Base-by-base conservation (phyloP, 2,113 vertebrate genomes). In the Acanthochromis polyacanthus region DNA sequence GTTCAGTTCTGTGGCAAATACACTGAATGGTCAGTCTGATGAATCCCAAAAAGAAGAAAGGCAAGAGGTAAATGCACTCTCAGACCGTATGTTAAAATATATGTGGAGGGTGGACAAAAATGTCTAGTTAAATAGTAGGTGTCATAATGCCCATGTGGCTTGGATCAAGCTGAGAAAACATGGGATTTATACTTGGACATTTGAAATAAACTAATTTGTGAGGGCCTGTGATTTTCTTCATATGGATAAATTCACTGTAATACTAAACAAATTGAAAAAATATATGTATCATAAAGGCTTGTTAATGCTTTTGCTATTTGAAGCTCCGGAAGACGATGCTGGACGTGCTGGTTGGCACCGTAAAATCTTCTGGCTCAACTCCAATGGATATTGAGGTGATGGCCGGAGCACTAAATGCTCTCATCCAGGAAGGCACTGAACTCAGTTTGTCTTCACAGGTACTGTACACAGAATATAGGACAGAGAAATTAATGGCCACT, bases 311-410 rank as follows among this genome's bases (percentile, higher is more conserved):
- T 57, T 78, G 9, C 81, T 38, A 74, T 50, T 80, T 69, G n/a
- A 89, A 98, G 97, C 90, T 98, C 55, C 94, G 95, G 85, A 91
- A 95, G 78, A 66, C 74, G 14, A 94, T 98, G 94, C 79, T 98
- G 85, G 70, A 61, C 58, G 91, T 84, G 7, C 90, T 97, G 77
- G 93, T 88, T 22, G 28, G 43, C 38, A 82, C 92, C 25, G 78
- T 87, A 0, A 55, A 80, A 0, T 56, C 5, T 38, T 74, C 91
- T 0, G 1, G 78, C 17, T 92, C 72, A 36, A 94, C 89, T 57
- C 57, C 93, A 78, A 78, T 91, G 23, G 93, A 84, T 19, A 90
- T 95, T 50, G 92, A 94, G 65, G 64, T 85, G 64, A 91, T 92
- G 62, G 95, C 96, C 23, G 90, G 93, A 50, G 91, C 90, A 12